A percentile compares a stretch with the other conserved stretches of the same genome.
Evolutionary conservation across 2,113 vertebrate species (phyloP).

Genomic region (Carassius gibelio): DNA sequence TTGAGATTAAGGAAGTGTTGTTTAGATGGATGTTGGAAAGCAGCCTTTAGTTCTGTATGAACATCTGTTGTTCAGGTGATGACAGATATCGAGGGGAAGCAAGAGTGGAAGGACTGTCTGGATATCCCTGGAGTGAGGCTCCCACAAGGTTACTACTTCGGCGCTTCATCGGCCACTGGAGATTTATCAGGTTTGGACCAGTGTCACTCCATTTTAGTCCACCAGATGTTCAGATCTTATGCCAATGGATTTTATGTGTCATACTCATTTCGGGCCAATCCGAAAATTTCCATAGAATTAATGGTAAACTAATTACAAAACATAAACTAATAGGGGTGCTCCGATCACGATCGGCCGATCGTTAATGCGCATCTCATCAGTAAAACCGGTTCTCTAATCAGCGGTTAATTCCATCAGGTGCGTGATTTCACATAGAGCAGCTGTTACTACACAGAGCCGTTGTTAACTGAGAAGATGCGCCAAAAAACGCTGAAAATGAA

Average conservation of each 20-base stretch:
- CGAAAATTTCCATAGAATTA: background rate
- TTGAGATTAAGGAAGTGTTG: too few species aligned
- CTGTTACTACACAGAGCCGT: too few species aligned
- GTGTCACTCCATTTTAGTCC: background rate
- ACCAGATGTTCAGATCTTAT: background rate
- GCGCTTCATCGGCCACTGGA: constrained; percentile 88
- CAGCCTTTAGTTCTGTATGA: background rate
- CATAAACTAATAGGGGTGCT: background rate
- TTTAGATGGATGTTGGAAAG: background rate
- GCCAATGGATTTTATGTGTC: background rate
- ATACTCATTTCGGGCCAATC: background rate
- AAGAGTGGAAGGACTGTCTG: constrained; percentile 88
- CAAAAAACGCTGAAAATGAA: too few species aligned
- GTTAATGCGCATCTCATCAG: too few species aligned
- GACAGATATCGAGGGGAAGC: constrained; percentile 86
- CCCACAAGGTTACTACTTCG: constrained; percentile 87
- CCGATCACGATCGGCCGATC: too few species aligned
- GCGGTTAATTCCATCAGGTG: too few species aligned
- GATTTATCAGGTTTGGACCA: constrained; percentile 86
- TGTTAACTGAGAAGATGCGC: too few species aligned
- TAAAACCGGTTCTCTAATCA: too few species aligned
- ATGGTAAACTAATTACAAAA: background rate
- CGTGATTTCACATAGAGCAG: too few species aligned
- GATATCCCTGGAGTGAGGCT: constrained; percentile 83
- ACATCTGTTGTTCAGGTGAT: constrained; percentile 75